Percentiles rank a stretch among this genome's conserved stretches.
phyloP scores from a whole-genome alignment of 2,888 invertebrate species.

The Thysanoteuthis rhombus region DNA sequence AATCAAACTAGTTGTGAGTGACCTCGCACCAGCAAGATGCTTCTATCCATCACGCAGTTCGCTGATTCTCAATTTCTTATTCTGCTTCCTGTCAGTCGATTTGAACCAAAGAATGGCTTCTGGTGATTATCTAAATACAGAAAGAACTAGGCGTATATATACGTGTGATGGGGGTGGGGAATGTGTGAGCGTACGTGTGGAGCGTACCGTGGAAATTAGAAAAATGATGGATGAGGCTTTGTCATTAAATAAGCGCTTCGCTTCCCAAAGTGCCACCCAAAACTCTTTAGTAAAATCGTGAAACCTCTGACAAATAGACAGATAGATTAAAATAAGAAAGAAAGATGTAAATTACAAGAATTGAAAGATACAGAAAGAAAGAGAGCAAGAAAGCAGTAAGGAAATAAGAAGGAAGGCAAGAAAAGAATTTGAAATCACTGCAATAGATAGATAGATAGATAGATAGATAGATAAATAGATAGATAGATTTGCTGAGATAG shows the following conservation, averaged over 20 bases:
- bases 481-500: not conserved
- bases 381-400: not conserved
- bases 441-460: not conserved
- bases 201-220: constrained; percentile 12
- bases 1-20: not conserved
- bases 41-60: constrained; percentile 12
- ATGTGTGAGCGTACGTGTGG: not conserved
- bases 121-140: constrained; percentile 12
- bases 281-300: not conserved
- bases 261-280: not conserved
- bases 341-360: not conserved
- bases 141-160: not conserved
- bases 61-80: not conserved
- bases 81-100: constrained; percentile 12
- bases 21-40: not conserved
- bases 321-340: not conserved
- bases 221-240: constrained; percentile 12
- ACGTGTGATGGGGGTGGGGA: not conserved
- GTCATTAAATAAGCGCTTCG: not conserved
- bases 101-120: not conserved
- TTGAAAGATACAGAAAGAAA: not conserved
- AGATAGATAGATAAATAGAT: not conserved
- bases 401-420: not conserved
- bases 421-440: too few relatives aligned
- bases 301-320: constrained; percentile 12